These are phyloP conservation scores for Adelges cooleyi DNA, from an alignment of 1,140 invertebrate species.

Conservation along the genomic window DNA sequence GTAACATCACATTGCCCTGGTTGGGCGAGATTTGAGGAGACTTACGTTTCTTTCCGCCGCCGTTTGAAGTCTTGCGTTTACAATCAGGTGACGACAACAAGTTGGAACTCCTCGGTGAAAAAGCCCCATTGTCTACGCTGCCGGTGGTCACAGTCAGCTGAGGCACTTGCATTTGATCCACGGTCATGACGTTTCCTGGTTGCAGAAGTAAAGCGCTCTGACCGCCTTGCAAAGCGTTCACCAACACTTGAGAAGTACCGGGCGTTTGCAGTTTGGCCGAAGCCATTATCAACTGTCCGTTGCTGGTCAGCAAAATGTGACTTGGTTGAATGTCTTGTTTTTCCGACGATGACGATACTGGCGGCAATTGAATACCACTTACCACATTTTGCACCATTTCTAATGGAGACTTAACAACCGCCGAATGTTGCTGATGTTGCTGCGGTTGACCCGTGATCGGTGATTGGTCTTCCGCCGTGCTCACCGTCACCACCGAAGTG, in stretches of 20 bases:
- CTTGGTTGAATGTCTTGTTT: conserved; percentile 40
- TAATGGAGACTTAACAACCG: conserved; percentile 52
- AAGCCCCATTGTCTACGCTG: conserved; percentile 34
- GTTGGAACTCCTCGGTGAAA: conserved; percentile 35
- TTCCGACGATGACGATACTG: conserved; percentile 14
- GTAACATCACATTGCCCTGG: conserved; percentile 37
- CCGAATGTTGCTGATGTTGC: conserved; percentile 21
- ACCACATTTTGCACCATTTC: conserved; percentile 72
- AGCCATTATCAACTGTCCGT: conserved; percentile 58
- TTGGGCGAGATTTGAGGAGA: conserved; percentile 47
- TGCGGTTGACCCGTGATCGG: neutral
- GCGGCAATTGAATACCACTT: conserved; percentile 54
- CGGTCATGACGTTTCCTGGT: conserved; percentile 53
- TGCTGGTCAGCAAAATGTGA: conserved; percentile 60
- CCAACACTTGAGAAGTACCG: conserved; percentile 52
- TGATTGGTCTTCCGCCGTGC: conserved; percentile 33
- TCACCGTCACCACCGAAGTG: conserved; percentile 59
- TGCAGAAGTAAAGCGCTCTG: conserved; percentile 58
- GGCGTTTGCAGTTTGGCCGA: conserved; percentile 49
- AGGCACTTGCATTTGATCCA: conserved; percentile 53
- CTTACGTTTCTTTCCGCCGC: conserved; percentile 61
- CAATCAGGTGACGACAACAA: conserved; percentile 55
- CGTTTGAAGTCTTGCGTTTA: conserved; percentile 47
- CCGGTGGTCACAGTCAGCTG: conserved; percentile 42
- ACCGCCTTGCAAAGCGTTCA: conserved; percentile 57